Base-by-base conservation (phyloP, 2,113 vertebrate genomes). In the Sula dactylatra region DNA sequence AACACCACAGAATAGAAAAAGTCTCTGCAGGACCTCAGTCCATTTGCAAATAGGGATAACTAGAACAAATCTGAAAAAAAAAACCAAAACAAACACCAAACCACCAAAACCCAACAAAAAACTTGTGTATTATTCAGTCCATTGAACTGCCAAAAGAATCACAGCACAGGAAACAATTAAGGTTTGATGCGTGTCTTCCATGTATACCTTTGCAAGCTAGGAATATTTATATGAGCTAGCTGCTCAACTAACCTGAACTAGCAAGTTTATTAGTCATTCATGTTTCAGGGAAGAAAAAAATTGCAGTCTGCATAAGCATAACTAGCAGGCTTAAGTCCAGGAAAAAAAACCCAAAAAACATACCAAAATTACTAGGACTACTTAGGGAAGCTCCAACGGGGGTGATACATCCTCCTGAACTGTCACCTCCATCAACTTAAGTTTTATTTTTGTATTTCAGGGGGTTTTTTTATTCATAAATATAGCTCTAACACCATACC, bases 321-420 rank as follows among this genome's bases (percentile, higher is more conserved):
- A 66, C 7, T 18, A 61, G 29, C 17, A 54, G 24, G 20, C 76
- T 67, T 40, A 74, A 20, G 5, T 5, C 10, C 6, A 61, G 9
- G n/a, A n/a, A 31, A 34, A 42, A 56, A 79, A 42, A 38, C 1
- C 24, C 0, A 0, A 38, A 58, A 70, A 82, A 14, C 12, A n/a
- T 3, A n/a, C 8, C 36, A 67, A 54, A 82, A 27, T 9, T 16
- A 5, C 6, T 59, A 36, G 34, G 45, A 55, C 18, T 54, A n/a
- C 42, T 56, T 18, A 29, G 31, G 62, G 10, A 34, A 74, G 4
- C 15, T 38, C 32, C 47, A 50, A 36, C 11, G 22, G 12, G 67
- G 5, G 10, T 12, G 17, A 65, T 21, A 31, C 4, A 36, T 15
- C 9, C 15, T 59, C 59, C 29, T 24, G 13, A 70, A 61, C 13